Evolutionary conservation across 2,888 invertebrate genomes (phyloP).

Genomic region (Luperina nickerlii): DNA sequence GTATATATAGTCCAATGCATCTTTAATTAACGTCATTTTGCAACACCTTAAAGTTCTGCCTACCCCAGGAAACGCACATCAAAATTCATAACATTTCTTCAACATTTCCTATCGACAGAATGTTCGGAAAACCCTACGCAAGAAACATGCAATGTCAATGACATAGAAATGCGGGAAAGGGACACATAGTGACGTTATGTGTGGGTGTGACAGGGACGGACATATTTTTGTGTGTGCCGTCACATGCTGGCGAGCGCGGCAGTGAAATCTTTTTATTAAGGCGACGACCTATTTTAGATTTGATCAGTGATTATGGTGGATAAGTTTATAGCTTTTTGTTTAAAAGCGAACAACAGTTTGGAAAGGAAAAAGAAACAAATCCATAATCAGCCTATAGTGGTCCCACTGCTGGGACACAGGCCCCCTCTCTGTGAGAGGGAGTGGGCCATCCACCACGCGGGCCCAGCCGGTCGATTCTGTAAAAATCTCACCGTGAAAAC

Average conservation of each 20-base stretch:
- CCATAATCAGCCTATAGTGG: no score
- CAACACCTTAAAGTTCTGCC: background rate
- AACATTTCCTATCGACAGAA: constrained; percentile 57
- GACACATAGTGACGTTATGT: constrained; percentile 64
- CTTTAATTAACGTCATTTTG: background rate
- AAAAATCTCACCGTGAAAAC: no score
- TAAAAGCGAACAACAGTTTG: no score
- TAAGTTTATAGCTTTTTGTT: background rate
- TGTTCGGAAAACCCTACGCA: constrained; percentile 66
- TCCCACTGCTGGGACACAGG: no score
- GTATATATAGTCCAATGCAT: background rate
- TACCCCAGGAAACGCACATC: constrained; percentile 17
- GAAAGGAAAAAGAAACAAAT: background rate
- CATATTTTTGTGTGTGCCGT: constrained; percentile 71
- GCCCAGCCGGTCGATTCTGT: no score
- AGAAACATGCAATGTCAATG: constrained; percentile 69
- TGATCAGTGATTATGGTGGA: constrained; percentile 8
- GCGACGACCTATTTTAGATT: constrained; percentile 66
- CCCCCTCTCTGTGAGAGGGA: no score
- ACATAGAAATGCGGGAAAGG: constrained; percentile 72
- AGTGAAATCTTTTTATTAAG: constrained; percentile 83
- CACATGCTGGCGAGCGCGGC: constrained; percentile 71
- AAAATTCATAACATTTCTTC: background rate
- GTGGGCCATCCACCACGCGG: no score
- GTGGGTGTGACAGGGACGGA: constrained; percentile 68